A percentile compares a stretch with the other conserved stretches of the same genome.
Conservation (phyloP, 2,113 vertebrate genomes). For the Irena cyanogastra region DNA sequence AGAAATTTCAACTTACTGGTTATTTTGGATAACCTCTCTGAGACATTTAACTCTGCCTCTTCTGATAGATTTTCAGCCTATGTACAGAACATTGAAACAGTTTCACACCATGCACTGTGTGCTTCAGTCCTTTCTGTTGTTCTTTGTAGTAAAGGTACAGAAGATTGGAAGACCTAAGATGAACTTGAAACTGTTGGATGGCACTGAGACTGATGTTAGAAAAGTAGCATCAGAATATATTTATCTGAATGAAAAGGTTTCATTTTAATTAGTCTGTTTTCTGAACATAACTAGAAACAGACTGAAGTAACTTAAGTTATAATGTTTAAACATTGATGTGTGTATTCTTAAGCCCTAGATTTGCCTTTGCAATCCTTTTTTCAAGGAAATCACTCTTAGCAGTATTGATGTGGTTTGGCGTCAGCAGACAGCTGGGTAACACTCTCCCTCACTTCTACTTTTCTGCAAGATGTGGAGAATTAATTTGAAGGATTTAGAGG, state of each 20-base stretch:
- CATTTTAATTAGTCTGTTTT: neutral
- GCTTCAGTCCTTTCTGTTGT: neutral
- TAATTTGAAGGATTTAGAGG: neutral
- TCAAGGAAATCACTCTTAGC: neutral
- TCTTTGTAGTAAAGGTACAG: neutral
- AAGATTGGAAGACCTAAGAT: neutral
- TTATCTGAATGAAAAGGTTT: neutral
- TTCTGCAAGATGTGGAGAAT: neutral
- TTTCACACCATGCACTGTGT: neutral
- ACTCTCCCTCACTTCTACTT: neutral
- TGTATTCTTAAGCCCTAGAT: neutral
- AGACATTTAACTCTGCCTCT: neutral
- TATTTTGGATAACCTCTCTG: neutral
- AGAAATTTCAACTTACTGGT: neutral
- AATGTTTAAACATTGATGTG: neutral
- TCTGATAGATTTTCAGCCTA: neutral
- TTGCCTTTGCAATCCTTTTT: neutral
- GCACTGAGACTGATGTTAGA: neutral
- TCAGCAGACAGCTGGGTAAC: neutral
- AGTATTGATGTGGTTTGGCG: neutral
- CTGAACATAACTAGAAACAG: neutral
- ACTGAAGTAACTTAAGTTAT: neutral
- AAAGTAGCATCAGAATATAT: neutral
- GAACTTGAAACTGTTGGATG: neutral
- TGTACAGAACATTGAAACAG: neutral